These are phyloP conservation scores for Drosophila gaucha DNA, from an alignment of 2,888 invertebrate species.

Conservation along the genomic window DNA sequence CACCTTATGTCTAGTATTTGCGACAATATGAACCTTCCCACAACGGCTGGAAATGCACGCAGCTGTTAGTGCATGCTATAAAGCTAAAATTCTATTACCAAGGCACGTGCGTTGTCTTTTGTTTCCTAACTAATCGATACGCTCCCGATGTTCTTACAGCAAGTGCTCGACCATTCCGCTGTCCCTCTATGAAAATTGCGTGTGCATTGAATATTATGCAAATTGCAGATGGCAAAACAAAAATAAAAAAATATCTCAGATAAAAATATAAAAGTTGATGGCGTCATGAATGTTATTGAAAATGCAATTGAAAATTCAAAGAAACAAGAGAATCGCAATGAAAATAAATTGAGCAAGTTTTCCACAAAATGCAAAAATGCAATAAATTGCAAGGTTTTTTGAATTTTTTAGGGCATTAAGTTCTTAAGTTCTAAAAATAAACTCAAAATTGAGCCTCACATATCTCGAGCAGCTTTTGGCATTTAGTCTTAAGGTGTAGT, in stretches of 20 bases:
- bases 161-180: slow-evolving; percentile 2
- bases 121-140: slow-evolving; percentile 10
- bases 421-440: background rate
- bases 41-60: no score
- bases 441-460: slow-evolving; percentile 5
- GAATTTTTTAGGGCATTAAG: slow-evolving; percentile 44
- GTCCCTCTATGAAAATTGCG: slow-evolving; percentile 51
- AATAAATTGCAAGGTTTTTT: slow-evolving; percentile 46
- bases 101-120: slow-evolving; percentile 24
- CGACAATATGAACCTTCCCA: no score
- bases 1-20: no score
- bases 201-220: slow-evolving; percentile 73
- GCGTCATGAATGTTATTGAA: slow-evolving; percentile 56
- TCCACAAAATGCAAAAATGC: slow-evolving; percentile 37
- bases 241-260: slow-evolving; percentile 16
- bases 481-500: slow-evolving; percentile 19
- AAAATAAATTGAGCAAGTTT: slow-evolving; percentile 53
- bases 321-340: slow-evolving; percentile 24
- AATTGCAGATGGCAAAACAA: slow-evolving; percentile 42
- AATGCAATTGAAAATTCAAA: slow-evolving; percentile 66
- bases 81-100: slow-evolving; percentile 40
- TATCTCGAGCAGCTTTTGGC: slow-evolving; percentile 17
- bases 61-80: slow-evolving; percentile 5
- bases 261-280: slow-evolving; percentile 47
- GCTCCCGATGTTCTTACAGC: background rate